Percentiles rank a stretch among this genome's conserved stretches.
Evolutionary conservation across 2,113 vertebrate genomes (phyloP).

Genomic region (Pseudopipra pipra): DNA sequence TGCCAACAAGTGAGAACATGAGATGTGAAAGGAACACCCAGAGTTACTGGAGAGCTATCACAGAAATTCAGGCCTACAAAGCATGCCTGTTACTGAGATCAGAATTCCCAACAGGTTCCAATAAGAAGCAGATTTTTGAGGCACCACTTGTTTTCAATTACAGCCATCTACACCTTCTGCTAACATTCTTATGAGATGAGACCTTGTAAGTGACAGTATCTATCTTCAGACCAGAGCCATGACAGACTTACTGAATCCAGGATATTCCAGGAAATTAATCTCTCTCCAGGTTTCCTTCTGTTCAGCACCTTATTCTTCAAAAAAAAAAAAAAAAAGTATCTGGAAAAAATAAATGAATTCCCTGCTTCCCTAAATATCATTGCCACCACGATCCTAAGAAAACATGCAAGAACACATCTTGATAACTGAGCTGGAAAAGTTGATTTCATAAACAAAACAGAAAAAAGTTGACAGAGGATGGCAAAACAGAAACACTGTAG

Average conservation of each 20-base stretch:
- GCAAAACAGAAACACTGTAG: background rate
- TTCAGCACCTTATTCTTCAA: background rate
- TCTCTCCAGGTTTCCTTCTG: background rate
- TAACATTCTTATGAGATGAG: constrained; percentile 29
- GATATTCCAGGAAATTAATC: constrained; percentile 5
- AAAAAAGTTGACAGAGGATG: background rate
- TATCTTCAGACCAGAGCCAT: background rate
- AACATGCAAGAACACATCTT: background rate
- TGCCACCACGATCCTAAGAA: background rate
- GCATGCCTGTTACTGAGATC: background rate
- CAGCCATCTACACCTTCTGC: constrained; percentile 7
- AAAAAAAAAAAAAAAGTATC: background rate
- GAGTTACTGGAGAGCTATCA: constrained; percentile 36
- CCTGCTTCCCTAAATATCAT: background rate
- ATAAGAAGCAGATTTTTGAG: constrained; percentile 13
- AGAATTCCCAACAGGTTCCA: constrained; percentile 20
- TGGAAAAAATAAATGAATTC: background rate
- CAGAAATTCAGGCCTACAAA: constrained; percentile 8
- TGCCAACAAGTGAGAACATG: background rate
- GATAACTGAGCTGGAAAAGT: background rate
- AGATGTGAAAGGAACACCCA: constrained; percentile 3
- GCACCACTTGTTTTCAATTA: constrained; percentile 34
- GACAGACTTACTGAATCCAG: constrained; percentile 17
- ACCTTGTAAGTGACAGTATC: background rate
- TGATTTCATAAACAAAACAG: background rate